Base-by-base conservation (phyloP, 2,797 vertebrate genomes). In the Takifugu ocellatus region DNA sequence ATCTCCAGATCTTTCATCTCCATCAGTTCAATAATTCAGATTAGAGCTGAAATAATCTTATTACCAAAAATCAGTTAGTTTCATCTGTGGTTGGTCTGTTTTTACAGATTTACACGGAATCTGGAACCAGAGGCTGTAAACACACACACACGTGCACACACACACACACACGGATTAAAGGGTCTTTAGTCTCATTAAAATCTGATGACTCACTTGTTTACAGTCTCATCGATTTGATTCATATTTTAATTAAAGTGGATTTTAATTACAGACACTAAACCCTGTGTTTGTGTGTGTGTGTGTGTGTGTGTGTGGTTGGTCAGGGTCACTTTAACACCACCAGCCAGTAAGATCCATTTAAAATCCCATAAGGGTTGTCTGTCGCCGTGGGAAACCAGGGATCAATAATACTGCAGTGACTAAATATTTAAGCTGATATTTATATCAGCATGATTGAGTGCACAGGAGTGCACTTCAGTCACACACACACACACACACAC, bases 381-480 rank as follows among this genome's bases (percentile, higher is more conserved):
- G 69, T 77, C 21, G 11, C 78, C 11, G 44, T 21, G 1, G 79
- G 81, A 71, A 61, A 71, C 36, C 0, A 2, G 1, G n/a, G 67
- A 79, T 85, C 75, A 15, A 86, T 84, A 56, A 7, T 0, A 6
- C 65, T 69, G 63, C 77, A 15, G 71, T 66, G 73, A 68, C 71
- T 25, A 36, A 61, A 70, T 59, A 72, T 72, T 74, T 49, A 59
- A 83, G 66, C 65, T 66, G 63, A 79, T 75, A 77, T 83, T 77
- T 51, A 72, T 71, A 67, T 70, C 56, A 68, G 59, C 1, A 14
- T 71, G 69, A 75, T 56, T 65, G 79, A 75, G 78, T 21, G 21
- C 21, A 21, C 21, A 69, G 55, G 59, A 39, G 9, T 2, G 46
- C 16, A 60, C 39, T 51, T 57, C 49, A 69, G 33, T 48, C 50